Percentiles rank a stretch among this genome's conserved stretches.
phyloP scores from a whole-genome alignment of 53 echinoderm and acorn worm species.

The Holothuria scabra region DNA sequence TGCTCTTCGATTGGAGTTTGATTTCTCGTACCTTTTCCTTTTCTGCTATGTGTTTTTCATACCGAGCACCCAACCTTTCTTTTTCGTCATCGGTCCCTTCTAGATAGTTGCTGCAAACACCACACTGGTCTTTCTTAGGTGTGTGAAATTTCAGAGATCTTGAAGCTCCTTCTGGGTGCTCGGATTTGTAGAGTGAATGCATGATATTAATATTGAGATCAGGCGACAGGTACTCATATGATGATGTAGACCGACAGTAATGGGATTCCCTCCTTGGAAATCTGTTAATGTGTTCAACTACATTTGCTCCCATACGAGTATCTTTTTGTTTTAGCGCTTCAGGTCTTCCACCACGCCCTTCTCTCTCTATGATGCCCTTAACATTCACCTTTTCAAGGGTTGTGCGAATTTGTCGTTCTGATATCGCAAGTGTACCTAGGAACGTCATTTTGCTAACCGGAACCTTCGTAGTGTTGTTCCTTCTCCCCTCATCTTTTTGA shows the following conservation, averaged over 20 bases:
- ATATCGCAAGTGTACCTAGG: constrained; percentile 39
- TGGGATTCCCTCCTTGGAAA: constrained; percentile 67
- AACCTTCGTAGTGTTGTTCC: no score
- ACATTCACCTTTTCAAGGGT: constrained; percentile 4
- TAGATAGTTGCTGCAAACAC: constrained; percentile 51
- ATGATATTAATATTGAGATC: constrained; percentile 59
- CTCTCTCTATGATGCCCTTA: constrained; percentile 45
- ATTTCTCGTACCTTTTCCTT: constrained; percentile 51
- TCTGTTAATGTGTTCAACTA: constrained; percentile 43
- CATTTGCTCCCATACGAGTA: no score
- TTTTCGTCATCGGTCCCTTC: constrained; percentile 25
- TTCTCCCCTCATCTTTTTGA: no score
- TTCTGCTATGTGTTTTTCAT: background rate
- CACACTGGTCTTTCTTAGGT: constrained; percentile 65
- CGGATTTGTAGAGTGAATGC: constrained; percentile 54
- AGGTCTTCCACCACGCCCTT: background rate
- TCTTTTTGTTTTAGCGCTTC: no score
- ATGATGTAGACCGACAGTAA: constrained; percentile 57
- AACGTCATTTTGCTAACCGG: background rate
- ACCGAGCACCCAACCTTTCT: constrained; percentile 8
- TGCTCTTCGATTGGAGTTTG: background rate
- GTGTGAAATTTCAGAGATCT: constrained; percentile 59
- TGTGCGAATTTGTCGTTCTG: constrained; percentile 46
- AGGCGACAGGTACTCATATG: constrained; percentile 56
- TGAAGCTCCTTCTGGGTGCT: constrained; percentile 29